Evolutionary conservation across 2,113 vertebrate genomes (phyloP).

Genomic region (Pluvialis apricaria): DNA sequence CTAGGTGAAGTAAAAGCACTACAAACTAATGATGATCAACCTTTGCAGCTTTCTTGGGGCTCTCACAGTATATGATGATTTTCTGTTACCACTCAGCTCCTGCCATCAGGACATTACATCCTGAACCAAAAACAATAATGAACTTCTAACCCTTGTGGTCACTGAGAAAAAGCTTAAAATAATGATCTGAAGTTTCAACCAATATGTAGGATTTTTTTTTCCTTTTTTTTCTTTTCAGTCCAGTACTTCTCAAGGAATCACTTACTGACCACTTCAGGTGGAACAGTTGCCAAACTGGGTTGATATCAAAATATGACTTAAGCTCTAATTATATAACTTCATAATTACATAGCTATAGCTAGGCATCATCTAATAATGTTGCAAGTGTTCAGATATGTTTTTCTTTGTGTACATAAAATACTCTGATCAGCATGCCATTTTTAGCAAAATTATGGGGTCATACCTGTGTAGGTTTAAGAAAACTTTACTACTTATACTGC

Average conservation of each 20-base stretch:
- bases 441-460: not conserved
- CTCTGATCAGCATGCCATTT: not conserved
- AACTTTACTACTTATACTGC: not conserved
- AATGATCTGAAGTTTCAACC: not conserved
- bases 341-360: not conserved
- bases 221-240: not conserved
- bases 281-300: not conserved
- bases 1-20: not conserved
- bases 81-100: not conserved
- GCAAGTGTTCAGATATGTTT: not conserved
- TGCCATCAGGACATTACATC: not conserved
- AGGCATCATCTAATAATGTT: not conserved
- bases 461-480: not conserved
- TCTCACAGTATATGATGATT: not conserved
- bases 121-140: not conserved
- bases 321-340: not conserved
- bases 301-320: not conserved
- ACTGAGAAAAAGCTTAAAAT: not conserved
- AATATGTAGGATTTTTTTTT: not conserved
- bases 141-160: not conserved
- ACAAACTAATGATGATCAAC: not conserved
- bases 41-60: not conserved
- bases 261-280: not conserved
- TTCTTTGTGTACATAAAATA: not conserved
- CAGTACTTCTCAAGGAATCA: not conserved